phyloP scores from a whole-genome alignment of 92 coral and sea anemone species.

The Palythoa heliodiscus region DNA sequence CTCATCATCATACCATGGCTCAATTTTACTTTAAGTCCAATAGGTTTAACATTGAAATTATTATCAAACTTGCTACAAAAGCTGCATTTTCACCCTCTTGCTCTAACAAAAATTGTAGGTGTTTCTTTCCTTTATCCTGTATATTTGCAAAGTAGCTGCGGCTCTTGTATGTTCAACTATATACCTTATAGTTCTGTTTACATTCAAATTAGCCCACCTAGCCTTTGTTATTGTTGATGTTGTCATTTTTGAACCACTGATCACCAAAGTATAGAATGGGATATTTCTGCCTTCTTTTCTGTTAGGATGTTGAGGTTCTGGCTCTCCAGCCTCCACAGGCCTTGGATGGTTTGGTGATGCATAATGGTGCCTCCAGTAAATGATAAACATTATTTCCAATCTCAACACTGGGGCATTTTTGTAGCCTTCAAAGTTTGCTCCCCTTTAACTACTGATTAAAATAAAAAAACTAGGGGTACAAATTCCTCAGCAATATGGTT shows the following conservation, averaged over 20 bases:
- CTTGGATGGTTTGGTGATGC: constrained; percentile 21
- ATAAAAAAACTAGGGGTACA: constrained; percentile 59
- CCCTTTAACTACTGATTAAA: constrained; percentile 49
- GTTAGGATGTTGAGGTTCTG: constrained; percentile 43
- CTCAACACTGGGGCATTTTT: not conserved
- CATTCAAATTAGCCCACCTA: no score
- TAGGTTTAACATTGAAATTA: no score
- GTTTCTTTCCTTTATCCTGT: not conserved
- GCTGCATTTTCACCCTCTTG: no score
- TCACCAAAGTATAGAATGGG: constrained; percentile 62
- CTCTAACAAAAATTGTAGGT: no score
- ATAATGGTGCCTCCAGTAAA: constrained; percentile 34
- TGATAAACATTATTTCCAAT: constrained; percentile 43
- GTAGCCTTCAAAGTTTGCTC: not conserved
- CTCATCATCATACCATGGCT: no score
- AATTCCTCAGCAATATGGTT: constrained; percentile 41
- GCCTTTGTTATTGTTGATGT: not conserved
- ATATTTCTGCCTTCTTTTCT: constrained; percentile 59
- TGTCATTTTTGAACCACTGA: not conserved
- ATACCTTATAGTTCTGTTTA: no score
- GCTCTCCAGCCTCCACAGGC: not conserved
- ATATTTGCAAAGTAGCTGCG: no score
- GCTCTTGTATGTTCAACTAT: no score
- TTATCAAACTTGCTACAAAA: no score
- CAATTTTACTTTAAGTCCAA: no score